phyloP scores from a whole-genome alignment of 2,797 vertebrate species.

The Oceanodroma leucorhoa region DNA sequence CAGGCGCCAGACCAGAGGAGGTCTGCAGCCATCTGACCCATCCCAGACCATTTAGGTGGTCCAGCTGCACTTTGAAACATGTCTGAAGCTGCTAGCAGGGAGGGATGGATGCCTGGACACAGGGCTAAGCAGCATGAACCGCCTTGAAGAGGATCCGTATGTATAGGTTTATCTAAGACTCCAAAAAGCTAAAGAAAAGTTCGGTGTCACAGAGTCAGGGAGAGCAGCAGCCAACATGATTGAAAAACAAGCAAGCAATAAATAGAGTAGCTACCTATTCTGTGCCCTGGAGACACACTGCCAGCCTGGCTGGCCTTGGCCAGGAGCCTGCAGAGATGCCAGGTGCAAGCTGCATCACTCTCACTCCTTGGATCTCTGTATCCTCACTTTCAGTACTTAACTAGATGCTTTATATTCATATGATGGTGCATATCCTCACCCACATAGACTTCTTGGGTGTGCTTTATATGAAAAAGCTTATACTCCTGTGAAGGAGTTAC shows the following conservation, averaged over 20 bases:
- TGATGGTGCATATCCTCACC: not conserved
- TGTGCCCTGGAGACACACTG: not conserved
- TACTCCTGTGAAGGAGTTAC: not conserved
- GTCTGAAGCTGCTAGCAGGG: not conserved
- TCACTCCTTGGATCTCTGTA: not conserved
- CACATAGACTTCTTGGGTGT: not conserved
- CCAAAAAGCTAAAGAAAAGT: not conserved
- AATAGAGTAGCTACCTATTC: not conserved
- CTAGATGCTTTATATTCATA: not conserved
- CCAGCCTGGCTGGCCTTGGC: not conserved
- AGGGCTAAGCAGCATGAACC: not conserved
- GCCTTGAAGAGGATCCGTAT: not conserved
- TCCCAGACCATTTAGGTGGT: not conserved
- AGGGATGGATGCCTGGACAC: not conserved
- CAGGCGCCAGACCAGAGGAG: not conserved
- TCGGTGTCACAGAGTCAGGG: not conserved
- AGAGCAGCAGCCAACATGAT: not conserved
- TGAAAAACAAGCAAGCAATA: conserved; percentile 39
- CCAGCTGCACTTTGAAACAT: not conserved
- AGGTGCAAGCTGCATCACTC: not conserved
- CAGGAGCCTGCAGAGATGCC: not conserved
- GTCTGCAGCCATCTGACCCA: not conserved
- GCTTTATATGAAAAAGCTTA: not conserved
- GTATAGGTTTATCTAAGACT: not conserved
- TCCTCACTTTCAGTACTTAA: not conserved